Evolutionary conservation across 2,888 invertebrate genomes (phyloP).

Genomic region (Amblyjoppa proteus): DNA sequence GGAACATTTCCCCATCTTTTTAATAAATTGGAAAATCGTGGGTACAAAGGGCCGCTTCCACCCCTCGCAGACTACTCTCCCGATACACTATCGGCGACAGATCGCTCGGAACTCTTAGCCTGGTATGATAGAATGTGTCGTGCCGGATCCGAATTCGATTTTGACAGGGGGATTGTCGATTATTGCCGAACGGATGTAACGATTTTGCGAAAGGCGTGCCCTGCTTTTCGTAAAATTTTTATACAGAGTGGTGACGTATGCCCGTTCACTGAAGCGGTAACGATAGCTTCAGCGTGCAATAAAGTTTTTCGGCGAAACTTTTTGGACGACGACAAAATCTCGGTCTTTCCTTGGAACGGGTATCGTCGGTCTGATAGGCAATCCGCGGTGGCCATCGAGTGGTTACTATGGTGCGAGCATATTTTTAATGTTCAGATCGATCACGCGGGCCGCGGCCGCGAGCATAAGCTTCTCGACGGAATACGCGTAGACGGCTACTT

Average conservation of each 20-base stretch:
- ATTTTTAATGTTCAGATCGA: background rate
- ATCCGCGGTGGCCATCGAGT: background rate
- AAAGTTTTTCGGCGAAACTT: constrained; percentile 47
- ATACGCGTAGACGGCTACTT: constrained; percentile 13
- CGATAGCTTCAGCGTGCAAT: constrained; percentile 46
- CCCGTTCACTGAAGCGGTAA: constrained; percentile 73
- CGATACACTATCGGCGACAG: constrained; percentile 63
- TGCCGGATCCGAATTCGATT: constrained; percentile 68
- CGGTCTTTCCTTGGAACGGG: constrained; percentile 12
- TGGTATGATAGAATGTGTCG: constrained; percentile 34
- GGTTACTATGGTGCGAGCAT: background rate
- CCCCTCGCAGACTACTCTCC: constrained; percentile 67
- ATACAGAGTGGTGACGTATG: constrained; percentile 68
- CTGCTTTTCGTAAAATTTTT: constrained; percentile 68
- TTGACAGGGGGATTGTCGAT: constrained; percentile 72
- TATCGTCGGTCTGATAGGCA: constrained; percentile 16
- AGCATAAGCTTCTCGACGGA: background rate
- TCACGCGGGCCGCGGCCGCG: constrained; percentile 1
- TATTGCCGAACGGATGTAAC: constrained; percentile 71
- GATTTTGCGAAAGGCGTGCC: constrained; percentile 76
- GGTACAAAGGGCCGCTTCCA: constrained; percentile 71
- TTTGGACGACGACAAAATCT: constrained; percentile 7
- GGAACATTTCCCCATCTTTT: constrained; percentile 74
- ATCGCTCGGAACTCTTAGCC: constrained; percentile 67
- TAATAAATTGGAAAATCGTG: constrained; percentile 69